Evolutionary conservation across 2,113 vertebrate genomes (phyloP).

Genomic region (Prietella phreatophila): DNA sequence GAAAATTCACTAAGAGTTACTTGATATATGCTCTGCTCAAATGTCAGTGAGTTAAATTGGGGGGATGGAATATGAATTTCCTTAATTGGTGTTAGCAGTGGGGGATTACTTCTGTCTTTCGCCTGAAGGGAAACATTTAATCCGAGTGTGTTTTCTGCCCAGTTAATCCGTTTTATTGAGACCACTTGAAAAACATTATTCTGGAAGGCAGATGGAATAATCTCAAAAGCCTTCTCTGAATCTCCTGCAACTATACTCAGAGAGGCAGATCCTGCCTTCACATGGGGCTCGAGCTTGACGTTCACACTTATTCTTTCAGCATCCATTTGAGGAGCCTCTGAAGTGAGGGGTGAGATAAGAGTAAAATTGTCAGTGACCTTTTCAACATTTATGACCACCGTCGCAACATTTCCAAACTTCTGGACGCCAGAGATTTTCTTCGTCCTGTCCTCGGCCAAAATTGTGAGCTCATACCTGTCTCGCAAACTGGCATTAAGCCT

Average conservation of each 20-base stretch:
- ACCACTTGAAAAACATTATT: conserved; percentile 82
- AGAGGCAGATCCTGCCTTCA: conserved; percentile 71
- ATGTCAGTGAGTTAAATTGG: conserved; percentile 72
- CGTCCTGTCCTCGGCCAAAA: conserved; percentile 89
- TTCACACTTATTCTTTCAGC: conserved; percentile 73
- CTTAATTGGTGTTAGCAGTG: conserved; percentile 74
- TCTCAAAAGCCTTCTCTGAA: conserved; percentile 80
- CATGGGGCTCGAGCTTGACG: conserved; percentile 72
- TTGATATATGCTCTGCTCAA: conserved; percentile 79
- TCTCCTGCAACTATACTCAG: conserved; percentile 84
- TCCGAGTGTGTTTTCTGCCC: conserved; percentile 79
- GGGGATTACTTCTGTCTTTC: conserved; percentile 75
- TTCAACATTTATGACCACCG: conserved; percentile 76
- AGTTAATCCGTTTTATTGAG: conserved; percentile 81
- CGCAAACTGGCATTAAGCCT: conserved; percentile 79
- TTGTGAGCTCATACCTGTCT: conserved; percentile 80
- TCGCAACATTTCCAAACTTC: conserved; percentile 84
- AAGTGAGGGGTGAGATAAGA: conserved; percentile 65
- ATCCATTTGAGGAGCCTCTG: conserved; percentile 58
- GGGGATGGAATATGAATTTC: conserved; percentile 78
- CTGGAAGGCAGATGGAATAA: conserved; percentile 74
- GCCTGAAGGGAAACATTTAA: conserved; percentile 90
- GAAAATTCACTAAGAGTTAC: conserved; percentile 85
- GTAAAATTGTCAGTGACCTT: conserved; percentile 73
- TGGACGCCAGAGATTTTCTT: conserved; percentile 84